A percentile compares a stretch with the other conserved stretches of the same genome.
Conservation (phyloP, 2,888 invertebrate species). For the Psylliodes chrysocephalus region DNA sequence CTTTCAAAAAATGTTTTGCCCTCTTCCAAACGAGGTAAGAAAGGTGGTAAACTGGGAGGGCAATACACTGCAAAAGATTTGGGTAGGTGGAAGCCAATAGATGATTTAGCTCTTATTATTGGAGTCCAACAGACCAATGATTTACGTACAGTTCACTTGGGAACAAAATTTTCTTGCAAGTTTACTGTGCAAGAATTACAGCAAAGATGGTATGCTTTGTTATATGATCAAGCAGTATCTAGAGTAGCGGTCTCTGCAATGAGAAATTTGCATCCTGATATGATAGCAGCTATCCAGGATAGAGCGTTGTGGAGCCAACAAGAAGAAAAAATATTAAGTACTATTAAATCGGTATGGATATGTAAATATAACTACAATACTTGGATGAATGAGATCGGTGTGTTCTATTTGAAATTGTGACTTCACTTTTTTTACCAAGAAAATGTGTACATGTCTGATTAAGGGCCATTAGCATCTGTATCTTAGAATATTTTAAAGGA, state of each 20-base stretch:
- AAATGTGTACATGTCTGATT: too few relatives aligned
- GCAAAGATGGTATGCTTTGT: slow-evolving; percentile 93
- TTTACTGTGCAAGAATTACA: slow-evolving; percentile 94
- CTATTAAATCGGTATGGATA: slow-evolving; percentile 76
- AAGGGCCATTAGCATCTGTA: too few relatives aligned
- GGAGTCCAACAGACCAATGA: slow-evolving; percentile 90
- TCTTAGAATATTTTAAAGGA: too few relatives aligned
- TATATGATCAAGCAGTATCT: slow-evolving; percentile 95
- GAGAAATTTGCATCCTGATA: slow-evolving; percentile 92
- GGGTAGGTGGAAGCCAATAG: slow-evolving; percentile 97
- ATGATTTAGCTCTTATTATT: slow-evolving; percentile 92
- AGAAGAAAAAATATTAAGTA: slow-evolving; percentile 88
- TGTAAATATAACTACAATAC: too few relatives aligned
- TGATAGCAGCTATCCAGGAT: slow-evolving; percentile 86
- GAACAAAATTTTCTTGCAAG: slow-evolving; percentile 94
- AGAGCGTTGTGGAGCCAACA: slow-evolving; percentile 89
- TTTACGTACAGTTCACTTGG: slow-evolving; percentile 84
- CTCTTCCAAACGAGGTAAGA: slow-evolving; percentile 64
- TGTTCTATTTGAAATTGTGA: too few relatives aligned
- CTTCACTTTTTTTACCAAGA: background rate
- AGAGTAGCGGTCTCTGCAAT: slow-evolving; percentile 92
- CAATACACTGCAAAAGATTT: slow-evolving; percentile 83
- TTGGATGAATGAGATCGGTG: too few relatives aligned
- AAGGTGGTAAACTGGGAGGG: slow-evolving; percentile 73
- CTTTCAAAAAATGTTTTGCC: slow-evolving; percentile 61